These are phyloP conservation scores for Tetraodon nigroviridis DNA, from an alignment of 2,113 vertebrate species.

Conservation along the genomic window DNA sequence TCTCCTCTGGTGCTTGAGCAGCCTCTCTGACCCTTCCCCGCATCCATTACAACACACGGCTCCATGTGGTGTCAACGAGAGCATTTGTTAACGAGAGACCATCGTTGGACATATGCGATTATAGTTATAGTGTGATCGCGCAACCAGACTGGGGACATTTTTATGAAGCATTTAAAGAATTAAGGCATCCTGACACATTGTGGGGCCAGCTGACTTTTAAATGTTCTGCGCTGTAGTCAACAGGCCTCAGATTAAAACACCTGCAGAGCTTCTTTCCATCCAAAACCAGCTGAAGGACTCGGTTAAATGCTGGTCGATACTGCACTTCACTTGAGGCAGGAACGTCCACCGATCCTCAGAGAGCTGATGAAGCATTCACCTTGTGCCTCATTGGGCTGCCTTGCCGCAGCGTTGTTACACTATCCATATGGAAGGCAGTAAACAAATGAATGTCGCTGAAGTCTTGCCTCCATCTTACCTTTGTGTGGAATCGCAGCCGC, in stretches of 20 bases:
- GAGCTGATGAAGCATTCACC: constrained; percentile 59
- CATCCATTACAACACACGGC: constrained; percentile 21
- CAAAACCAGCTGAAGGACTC: constrained; percentile 17
- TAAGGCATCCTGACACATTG: no score
- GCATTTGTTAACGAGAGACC: constrained; percentile 51
- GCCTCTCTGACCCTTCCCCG: constrained; percentile 7
- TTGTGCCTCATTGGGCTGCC: constrained; percentile 65
- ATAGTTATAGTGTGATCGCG: background rate
- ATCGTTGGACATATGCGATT: constrained; percentile 18
- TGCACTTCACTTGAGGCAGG: constrained; percentile 40
- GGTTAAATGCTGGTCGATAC: constrained; percentile 36
- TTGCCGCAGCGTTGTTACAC: constrained; percentile 64
- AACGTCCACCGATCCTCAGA: constrained; percentile 42
- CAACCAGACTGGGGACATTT: no score
- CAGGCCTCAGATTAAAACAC: background rate
- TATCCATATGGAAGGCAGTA: constrained; percentile 63
- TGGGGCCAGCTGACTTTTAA: no score
- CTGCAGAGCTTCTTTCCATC: constrained; percentile 12
- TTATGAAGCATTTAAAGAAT: no score
- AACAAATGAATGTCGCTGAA: constrained; percentile 64
- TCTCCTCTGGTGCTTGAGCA: background rate
- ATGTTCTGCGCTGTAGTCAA: background rate
- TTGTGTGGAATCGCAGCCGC: constrained; percentile 35
- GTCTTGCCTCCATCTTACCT: constrained; percentile 60
- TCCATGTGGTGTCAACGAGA: constrained; percentile 61